These are phyloP conservation scores for Battus philenor DNA, from an alignment of 1,140 invertebrate species.

Conservation along the genomic window DNA sequence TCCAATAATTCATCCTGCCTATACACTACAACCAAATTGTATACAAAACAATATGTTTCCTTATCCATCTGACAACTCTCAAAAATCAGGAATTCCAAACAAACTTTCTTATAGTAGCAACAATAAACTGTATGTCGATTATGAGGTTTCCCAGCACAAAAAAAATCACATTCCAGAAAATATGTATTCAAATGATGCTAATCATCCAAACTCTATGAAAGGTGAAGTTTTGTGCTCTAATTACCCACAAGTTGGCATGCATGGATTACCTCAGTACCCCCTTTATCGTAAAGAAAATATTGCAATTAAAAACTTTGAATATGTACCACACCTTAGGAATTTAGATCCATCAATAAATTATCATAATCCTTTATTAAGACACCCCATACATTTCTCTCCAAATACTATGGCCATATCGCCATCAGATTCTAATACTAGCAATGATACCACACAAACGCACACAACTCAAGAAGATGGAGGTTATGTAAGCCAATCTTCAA, in stretches of 20 bases:
- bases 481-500: slow-evolving; percentile 70
- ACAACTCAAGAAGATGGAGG: slow-evolving; percentile 67
- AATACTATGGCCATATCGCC: slow-evolving; percentile 62
- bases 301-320: slow-evolving; percentile 49
- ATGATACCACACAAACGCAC: slow-evolving; percentile 53
- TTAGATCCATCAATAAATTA: slow-evolving; percentile 40
- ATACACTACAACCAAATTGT: slow-evolving; percentile 45
- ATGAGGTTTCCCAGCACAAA: slow-evolving; percentile 48
- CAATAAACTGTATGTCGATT: slow-evolving; percentile 55
- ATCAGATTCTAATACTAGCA: slow-evolving; percentile 62
- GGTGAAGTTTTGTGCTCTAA: slow-evolving; percentile 40
- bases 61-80: slow-evolving; percentile 36
- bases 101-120: slow-evolving; percentile 54
- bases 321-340: slow-evolving; percentile 42
- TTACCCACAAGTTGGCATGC: slow-evolving; percentile 44
- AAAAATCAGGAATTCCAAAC: slow-evolving; percentile 41
- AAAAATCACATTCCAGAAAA: slow-evolving; percentile 42
- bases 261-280: slow-evolving; percentile 38
- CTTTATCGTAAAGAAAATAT: slow-evolving; percentile 59
- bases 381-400: slow-evolving; percentile 63
- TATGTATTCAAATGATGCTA: slow-evolving; percentile 47
- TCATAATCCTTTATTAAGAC: slow-evolving; percentile 44
- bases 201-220: slow-evolving; percentile 38
- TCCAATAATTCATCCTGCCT: slow-evolving; percentile 47
- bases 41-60: slow-evolving; percentile 52